Base-by-base conservation (phyloP, 2,797 vertebrate species). In the Oreochromis grahami region DNA sequence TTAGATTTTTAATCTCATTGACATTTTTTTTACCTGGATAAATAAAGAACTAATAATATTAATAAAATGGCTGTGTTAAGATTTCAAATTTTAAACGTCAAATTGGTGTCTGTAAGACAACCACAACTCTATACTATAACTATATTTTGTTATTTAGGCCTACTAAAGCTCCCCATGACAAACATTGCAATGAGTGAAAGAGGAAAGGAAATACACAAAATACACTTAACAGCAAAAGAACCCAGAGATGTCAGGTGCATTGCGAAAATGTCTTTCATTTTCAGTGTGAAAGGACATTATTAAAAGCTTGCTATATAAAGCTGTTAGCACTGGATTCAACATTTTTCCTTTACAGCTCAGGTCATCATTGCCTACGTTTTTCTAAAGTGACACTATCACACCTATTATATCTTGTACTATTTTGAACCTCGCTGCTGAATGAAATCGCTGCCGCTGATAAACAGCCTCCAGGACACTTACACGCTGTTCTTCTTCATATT, bases 391-490 rank as follows among this genome's bases (percentile, higher is more conserved):
- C 85, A 77, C 76, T 24, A 76, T 87, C 83, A 29, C 9, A 2
- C 85, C 58, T 82, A 41, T 88, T 76, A 82, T 79, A 24, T 78
- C 50, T 80, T 7, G 58, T 38, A 53, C 84, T 87, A 84, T 87
- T 85, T 85, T 76, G 58, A 83, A 87, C 68, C 55, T 63, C 1
- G 6, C 81, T 52, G 76, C 86, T 72, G 81, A 77, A 77, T 86
- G 43, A 80, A 91, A 86, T 81, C 80, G 76, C 43, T 36, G 72
- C 55, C 0, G 10, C 86, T 74, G 83, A 89, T 85, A 80, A 91
- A 89, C 87, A 89, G 11, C 19, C 80, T 83, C 76, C 55, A 34
- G 45, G 84, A 84, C 80, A 34, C 79, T 17, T 55, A 80, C 80
- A 34, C 1, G 29, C 76, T 70, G 53, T 80, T 85, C 70, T 81